Evolutionary conservation across 2,113 vertebrate genomes (phyloP), one percentile per base, ranked within the genome.

Genomic region (Oreocharis arfaki): DNA sequence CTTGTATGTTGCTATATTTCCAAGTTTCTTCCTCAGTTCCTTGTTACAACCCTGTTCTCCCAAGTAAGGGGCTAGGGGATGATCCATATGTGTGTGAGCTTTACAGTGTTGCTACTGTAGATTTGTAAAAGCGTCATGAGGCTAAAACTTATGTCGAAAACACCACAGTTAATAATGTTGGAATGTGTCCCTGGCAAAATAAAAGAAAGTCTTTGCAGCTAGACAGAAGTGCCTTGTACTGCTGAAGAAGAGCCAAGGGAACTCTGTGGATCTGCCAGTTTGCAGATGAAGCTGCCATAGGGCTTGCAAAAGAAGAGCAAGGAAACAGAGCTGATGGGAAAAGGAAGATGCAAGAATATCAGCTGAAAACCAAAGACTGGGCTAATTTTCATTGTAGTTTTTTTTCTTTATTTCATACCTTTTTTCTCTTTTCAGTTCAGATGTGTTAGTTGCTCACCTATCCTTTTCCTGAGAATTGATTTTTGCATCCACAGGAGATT

Each of bases 401-500:
- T 89, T 78, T 65, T 59, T 44, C 56, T 86, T 23, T 49, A 13
- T 89, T 90, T 93, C 44, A 24, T 90, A 55, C 37, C 16, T 77
- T 55, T 91, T 69, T 82, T 59, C 50, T 70, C 49, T 75, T 89
- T 76, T 70, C 55, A 18, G 53, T 84, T 93, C 65, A 89, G 60
- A 86, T 90, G 80, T 92, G 65, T 75, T 90, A 86, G 52, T 47
- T 93, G 32, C 60, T 90, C 7, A 6, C 75, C 55, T 93, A 0
- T 71, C 47, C 55, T 92, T 84, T 61, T 77, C 84, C 70, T 50
- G 64, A 87, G 69, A 95, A 95, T 92, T 94, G 94, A 90, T 90
- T 86, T 33, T 55, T 86, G 49, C 56, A 88, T 95, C 90, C 52
- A 35, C 67, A 61, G 63, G 88, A 94, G 86, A 89, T 78, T 80